Conservation (phyloP, 1,140 invertebrate genomes). For the Lithobius niger region DNA sequence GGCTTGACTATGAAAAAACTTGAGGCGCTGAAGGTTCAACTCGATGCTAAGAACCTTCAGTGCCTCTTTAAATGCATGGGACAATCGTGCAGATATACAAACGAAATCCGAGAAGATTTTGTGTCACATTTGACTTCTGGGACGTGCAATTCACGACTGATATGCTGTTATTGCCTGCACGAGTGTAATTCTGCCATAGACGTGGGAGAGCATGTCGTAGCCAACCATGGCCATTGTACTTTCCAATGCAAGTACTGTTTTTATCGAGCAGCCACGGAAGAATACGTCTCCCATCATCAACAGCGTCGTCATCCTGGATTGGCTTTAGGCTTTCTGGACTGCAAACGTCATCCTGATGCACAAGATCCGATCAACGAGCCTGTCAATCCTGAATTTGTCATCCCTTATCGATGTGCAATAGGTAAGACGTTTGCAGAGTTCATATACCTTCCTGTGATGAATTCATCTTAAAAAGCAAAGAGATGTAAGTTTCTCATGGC, state of each 20-base stretch:
- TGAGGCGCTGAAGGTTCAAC: neutral
- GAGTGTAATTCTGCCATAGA: conserved; percentile 17
- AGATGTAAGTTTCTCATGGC: too few species aligned
- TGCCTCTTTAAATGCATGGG: conserved; percentile 43
- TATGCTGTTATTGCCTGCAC: conserved; percentile 35
- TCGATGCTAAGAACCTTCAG: neutral
- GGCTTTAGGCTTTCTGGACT: neutral
- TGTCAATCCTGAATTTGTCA: neutral
- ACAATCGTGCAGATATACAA: conserved; percentile 36
- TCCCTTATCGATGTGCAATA: conserved; percentile 1
- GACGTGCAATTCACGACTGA: conserved; percentile 25
- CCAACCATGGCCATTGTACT: conserved; percentile 37
- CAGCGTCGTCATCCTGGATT: neutral
- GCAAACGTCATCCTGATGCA: neutral
- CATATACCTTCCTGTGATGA: too few species aligned
- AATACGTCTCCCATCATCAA: conserved; percentile 41
- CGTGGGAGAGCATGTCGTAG: conserved; percentile 29
- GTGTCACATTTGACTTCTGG: conserved; percentile 28
- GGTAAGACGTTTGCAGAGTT: neutral
- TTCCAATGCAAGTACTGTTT: conserved; percentile 45
- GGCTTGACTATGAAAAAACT: neutral
- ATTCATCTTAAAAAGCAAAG: too few species aligned
- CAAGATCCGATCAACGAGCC: neutral
- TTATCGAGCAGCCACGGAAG: conserved; percentile 36
- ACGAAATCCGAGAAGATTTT: conserved; percentile 29